Base-by-base conservation (phyloP, 1,140 invertebrate genomes). In the Plodia interpunctella region DNA sequence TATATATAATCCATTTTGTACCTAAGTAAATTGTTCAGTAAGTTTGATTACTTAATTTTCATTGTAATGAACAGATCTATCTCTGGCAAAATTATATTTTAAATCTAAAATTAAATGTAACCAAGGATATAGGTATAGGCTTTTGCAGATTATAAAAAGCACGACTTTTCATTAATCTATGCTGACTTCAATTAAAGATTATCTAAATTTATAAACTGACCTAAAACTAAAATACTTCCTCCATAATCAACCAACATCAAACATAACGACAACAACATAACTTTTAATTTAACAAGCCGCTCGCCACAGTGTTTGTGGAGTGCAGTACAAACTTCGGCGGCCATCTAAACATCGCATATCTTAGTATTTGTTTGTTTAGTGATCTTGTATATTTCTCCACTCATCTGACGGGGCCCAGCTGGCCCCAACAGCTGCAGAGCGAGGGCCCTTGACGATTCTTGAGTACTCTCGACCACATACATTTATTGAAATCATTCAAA, bases 351-450 rank as follows among this genome's bases (percentile, higher is more conserved):
- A 76, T 57, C 59, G 60, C 62, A 72, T 76, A 78, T 74, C 66
- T 73, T 66, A 63, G 74, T 72, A 76, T 78, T 82, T 83, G 79
- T 84, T 82, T 84, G 76, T 74, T 79, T 70, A 80, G 79, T 73
- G 72, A 78, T 44, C 38, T 79, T 71, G 70, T 84, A 69, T 76
- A 78, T 81, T 80, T 84, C 76, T 79, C 76, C 70, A 68, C 50
- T 78, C 74, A 76, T 81, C 76, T 80, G 78, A 83, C 73, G 72
- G 65, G 62, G 59, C 66, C 65, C 82, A 85, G 80, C 82, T 82
- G 82, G 68, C 61, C 59, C 51, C 56, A 74, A 70, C 79, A 82
- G 79, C 79, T 81, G 78, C 67, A 68, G 49, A 11, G 54, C 62
- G 57, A 76, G 74, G 55, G 67, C 38, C 38, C 38, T 53, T 20